Evolutionary conservation across 92 coral and sea anemone genomes (phyloP).

Genomic region (Zoanthus sociatus): DNA sequence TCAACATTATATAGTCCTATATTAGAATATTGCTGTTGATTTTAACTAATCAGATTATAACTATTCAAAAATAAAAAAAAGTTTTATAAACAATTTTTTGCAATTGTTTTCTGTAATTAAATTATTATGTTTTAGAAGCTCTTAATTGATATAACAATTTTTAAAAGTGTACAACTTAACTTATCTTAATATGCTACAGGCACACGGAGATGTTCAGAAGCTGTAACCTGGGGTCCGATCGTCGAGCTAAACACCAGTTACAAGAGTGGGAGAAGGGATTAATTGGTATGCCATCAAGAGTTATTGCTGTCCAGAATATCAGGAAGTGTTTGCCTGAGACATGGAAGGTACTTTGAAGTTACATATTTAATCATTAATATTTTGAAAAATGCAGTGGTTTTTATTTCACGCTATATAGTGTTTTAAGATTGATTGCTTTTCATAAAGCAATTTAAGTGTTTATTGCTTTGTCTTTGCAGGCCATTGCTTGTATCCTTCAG

Average conservation of each 20-base stretch:
- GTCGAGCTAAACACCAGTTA: conserved; percentile 84
- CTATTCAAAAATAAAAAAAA: too few species aligned
- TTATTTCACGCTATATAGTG: not conserved
- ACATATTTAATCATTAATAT: not conserved
- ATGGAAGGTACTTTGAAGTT: conserved; percentile 81
- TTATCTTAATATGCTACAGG: conserved; percentile 36
- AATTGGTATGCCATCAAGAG: conserved; percentile 80
- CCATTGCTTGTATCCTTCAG: conserved; percentile 94
- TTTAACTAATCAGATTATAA: too few species aligned
- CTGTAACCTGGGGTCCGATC: conserved; percentile 78
- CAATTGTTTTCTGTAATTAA: not conserved
- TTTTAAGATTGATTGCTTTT: not conserved
- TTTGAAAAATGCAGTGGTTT: not conserved
- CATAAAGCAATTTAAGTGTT: not conserved
- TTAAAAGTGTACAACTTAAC: too few species aligned
- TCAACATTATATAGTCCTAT: too few species aligned
- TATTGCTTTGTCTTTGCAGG: conserved; percentile 58
- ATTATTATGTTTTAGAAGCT: not conserved
- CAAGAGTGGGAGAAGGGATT: conserved; percentile 89
- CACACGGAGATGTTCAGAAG: conserved; percentile 97
- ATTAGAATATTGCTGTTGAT: too few species aligned
- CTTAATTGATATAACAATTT: too few species aligned
- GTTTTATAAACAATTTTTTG: too few species aligned
- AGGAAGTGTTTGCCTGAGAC: conserved; percentile 89
- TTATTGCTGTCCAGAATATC: conserved; percentile 88